Conservation (phyloP, 2,797 vertebrate species). For the Falco peregrinus region DNA sequence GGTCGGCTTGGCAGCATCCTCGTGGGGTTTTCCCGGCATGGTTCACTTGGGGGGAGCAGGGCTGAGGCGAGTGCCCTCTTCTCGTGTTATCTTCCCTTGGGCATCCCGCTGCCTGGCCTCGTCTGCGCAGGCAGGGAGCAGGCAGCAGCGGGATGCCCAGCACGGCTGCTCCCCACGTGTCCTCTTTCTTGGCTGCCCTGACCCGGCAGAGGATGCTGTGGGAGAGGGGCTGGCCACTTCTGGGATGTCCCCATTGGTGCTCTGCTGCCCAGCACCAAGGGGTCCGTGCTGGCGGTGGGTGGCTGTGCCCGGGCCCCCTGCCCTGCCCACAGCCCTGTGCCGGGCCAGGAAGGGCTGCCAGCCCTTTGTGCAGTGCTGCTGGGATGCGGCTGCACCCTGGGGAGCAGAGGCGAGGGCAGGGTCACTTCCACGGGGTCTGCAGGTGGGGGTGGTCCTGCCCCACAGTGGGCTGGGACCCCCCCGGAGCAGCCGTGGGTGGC, state of each 20-base stretch:
- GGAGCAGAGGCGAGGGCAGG: background rate
- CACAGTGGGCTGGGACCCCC: background rate
- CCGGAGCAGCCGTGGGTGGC: background rate
- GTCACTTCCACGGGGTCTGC: too few relatives aligned
- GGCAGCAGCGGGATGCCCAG: background rate
- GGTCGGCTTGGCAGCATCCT: background rate
- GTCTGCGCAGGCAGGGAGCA: background rate
- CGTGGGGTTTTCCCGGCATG: fast-evolving
- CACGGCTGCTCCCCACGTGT: background rate
- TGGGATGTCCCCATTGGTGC: background rate
- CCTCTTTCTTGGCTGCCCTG: background rate
- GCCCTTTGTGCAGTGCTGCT: background rate
- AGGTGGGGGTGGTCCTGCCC: background rate
- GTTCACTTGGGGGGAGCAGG: background rate
- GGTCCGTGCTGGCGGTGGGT: background rate
- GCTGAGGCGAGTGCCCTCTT: too few relatives aligned
- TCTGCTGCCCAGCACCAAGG: background rate
- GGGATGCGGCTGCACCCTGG: background rate
- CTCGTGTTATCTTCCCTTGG: background rate
- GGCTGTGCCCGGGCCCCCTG: background rate
- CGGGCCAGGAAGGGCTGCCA: background rate
- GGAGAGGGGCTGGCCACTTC: background rate
- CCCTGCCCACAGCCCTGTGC: background rate
- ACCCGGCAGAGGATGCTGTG: background rate
- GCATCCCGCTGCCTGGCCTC: background rate